These are phyloP conservation scores for Hemiscyllium ocellatum DNA, from an alignment of 2,113 vertebrate species.

Conservation along the genomic window DNA sequence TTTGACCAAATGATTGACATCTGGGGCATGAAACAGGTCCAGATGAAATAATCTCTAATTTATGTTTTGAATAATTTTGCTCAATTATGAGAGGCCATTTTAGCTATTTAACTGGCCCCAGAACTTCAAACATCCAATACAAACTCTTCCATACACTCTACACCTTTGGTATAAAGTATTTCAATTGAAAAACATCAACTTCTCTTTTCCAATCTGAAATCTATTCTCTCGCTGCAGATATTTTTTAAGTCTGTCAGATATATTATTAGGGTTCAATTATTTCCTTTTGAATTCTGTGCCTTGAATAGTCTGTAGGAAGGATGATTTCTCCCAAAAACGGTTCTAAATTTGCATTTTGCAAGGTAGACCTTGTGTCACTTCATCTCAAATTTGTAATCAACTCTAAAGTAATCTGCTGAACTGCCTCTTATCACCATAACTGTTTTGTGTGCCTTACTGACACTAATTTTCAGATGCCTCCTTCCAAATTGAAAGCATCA, in stretches of 20 bases:
- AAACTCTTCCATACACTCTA: not conserved
- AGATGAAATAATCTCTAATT: not conserved
- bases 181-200: not conserved
- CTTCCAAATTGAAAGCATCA: not conserved
- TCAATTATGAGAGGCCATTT: not conserved
- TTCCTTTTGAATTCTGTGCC: not conserved
- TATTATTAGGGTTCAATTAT: constrained; percentile 1
- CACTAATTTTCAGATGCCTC: not conserved
- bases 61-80: not conserved
- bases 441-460: not conserved
- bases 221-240: not conserved
- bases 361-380: not conserved
- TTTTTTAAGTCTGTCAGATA: not conserved
- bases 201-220: not conserved
- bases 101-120: not conserved
- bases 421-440: not conserved
- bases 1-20: not conserved
- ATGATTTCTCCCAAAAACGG: not conserved
- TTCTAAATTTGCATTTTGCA: not conserved
- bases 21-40: not conserved
- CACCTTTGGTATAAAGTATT: not conserved
- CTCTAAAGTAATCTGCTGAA: not conserved
- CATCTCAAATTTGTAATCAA: not conserved
- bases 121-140: not conserved
- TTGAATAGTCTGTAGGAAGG: not conserved